phyloP scores from a whole-genome alignment of 2,888 invertebrate genomes.

The Ramazzottius varieornatus region DNA sequence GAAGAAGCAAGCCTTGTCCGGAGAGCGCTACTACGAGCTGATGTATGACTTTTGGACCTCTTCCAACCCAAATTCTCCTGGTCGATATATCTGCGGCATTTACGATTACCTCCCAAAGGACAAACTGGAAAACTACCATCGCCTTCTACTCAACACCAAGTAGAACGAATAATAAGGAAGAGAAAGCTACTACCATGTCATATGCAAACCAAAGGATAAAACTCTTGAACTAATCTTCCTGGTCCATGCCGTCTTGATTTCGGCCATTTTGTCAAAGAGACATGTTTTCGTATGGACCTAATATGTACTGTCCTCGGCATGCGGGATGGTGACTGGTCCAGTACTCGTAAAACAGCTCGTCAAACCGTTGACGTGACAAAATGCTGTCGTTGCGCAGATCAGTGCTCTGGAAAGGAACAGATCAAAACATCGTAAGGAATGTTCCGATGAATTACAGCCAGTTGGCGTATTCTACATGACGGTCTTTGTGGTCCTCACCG shows the following conservation, averaged over 20 bases:
- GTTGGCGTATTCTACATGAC: background rate
- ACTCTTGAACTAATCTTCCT: no score
- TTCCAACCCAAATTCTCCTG: background rate
- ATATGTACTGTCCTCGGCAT: conserved; percentile 14
- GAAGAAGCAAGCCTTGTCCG: background rate
- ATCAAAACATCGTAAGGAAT: no score
- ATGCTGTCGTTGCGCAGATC: conserved; percentile 13
- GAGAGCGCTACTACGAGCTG: background rate
- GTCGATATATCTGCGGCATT: background rate
- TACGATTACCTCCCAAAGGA: background rate
- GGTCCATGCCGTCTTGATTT: no score
- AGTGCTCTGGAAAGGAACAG: conserved; percentile 10
- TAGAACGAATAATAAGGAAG: no score
- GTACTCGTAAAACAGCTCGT: conserved; percentile 14
- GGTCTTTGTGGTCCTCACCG: conserved; percentile 11
- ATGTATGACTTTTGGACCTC: conserved; percentile 1
- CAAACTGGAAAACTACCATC: background rate
- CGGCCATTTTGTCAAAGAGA: no score
- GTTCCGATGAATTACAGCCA: background rate
- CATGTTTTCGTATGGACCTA: conserved; percentile 13
- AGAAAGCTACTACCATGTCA: no score
- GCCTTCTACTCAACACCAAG: background rate
- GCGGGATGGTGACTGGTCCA: conserved; percentile 13
- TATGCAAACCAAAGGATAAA: no score
- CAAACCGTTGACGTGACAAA: conserved; percentile 14